Evolutionary conservation across 2,888 invertebrate species (phyloP).

Genomic region (Drosophila anomalipes): DNA sequence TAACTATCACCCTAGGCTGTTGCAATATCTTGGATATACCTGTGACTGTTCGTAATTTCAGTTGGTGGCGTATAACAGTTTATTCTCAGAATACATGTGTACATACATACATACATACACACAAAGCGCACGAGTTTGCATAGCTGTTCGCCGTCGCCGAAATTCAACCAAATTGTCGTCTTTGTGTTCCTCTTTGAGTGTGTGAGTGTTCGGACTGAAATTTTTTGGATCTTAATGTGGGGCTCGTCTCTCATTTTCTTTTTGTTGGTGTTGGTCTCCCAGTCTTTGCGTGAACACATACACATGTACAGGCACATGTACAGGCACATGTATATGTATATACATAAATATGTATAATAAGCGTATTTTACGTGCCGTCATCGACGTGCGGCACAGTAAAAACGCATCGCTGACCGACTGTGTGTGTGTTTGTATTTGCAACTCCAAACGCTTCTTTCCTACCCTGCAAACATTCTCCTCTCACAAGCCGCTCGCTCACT

Average conservation of each 20-base stretch:
- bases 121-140: constrained; percentile 43
- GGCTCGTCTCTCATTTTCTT: constrained; percentile 67
- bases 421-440: constrained; percentile 31
- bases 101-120: neutral
- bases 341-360: constrained; percentile 4
- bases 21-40: constrained; percentile 6
- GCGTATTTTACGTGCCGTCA: constrained; percentile 46
- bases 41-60: constrained; percentile 23
- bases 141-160: constrained; percentile 20
- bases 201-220: constrained; percentile 14
- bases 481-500: constrained; percentile 6
- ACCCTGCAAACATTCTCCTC: neutral
- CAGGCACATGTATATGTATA: constrained; percentile 11
- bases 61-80: constrained; percentile 56
- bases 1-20: constrained; percentile 10
- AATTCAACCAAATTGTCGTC: constrained; percentile 14
- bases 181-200: constrained; percentile 11
- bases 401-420: constrained; percentile 32
- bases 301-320: neutral
- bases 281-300: constrained; percentile 9
- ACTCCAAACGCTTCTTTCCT: constrained; percentile 5
- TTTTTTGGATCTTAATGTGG: constrained; percentile 39
- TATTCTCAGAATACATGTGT: constrained; percentile 35
- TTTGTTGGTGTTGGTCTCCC: constrained; percentile 26
- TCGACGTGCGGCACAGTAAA: constrained; percentile 33